phyloP scores from a whole-genome alignment of 1,140 invertebrate genomes.

The Yoshiicerus persimilis region DNA sequence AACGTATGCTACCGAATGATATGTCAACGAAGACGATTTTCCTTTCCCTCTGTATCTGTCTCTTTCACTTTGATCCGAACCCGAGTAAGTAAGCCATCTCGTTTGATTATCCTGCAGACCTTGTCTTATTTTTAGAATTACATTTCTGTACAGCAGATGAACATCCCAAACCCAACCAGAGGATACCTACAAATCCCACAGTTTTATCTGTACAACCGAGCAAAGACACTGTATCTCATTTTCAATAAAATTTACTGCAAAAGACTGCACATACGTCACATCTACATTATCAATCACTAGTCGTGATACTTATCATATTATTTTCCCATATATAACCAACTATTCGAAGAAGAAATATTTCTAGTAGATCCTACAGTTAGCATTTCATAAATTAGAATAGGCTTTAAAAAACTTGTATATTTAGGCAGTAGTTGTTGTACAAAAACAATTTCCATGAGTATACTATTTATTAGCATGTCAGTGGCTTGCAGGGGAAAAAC shows the following conservation, averaged over 20 bases:
- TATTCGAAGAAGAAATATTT: no score
- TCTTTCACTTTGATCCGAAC: background rate
- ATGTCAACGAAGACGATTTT: conserved; percentile 9
- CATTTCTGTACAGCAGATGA: background rate
- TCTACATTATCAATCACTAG: background rate
- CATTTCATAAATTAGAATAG: no score
- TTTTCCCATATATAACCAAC: background rate
- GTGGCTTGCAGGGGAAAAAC: no score
- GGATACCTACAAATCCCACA: no score
- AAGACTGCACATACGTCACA: background rate
- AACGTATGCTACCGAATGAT: conserved; percentile 13
- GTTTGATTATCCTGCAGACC: background rate
- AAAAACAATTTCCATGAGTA: no score
- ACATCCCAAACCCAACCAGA: background rate
- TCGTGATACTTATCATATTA: background rate
- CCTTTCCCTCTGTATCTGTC: background rate
- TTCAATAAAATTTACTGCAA: background rate
- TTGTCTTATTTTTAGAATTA: background rate
- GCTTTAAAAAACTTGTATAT: no score
- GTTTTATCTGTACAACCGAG: background rate
- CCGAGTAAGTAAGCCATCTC: background rate
- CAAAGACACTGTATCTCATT: background rate
- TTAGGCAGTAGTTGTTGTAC: no score
- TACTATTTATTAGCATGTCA: no score
- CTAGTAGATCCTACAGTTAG: no score